Evolutionary conservation across 2,888 invertebrate genomes (phyloP).

Genomic region (Deroplatys truncata): DNA sequence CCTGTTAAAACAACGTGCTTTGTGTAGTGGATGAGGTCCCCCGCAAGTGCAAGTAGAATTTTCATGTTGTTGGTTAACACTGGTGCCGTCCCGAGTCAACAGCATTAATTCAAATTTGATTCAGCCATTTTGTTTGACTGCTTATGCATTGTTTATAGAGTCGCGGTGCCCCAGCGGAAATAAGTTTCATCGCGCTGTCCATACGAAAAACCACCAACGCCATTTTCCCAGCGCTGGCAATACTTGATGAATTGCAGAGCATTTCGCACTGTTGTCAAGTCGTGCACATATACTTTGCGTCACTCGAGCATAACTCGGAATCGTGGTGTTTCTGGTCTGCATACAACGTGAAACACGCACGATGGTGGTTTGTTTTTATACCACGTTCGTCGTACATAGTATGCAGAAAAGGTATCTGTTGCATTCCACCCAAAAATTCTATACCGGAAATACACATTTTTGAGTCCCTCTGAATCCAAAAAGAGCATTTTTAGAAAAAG

Average conservation of each 20-base stretch:
- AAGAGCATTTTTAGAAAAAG: too few relatives aligned
- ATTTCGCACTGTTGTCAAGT: neutral
- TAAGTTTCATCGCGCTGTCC: neutral
- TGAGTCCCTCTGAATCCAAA: too few relatives aligned
- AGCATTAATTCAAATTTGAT: neutral
- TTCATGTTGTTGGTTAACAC: neutral
- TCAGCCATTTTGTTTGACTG: neutral
- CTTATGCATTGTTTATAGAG: neutral
- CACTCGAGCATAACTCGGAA: too few relatives aligned
- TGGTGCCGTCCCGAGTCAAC: neutral
- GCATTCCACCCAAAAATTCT: too few relatives aligned
- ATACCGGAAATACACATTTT: too few relatives aligned
- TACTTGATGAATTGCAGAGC: too few relatives aligned
- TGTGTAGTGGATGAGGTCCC: neutral
- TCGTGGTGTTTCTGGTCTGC: neutral
- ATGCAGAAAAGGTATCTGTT: too few relatives aligned
- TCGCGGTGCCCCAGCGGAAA: neutral
- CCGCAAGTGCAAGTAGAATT: neutral
- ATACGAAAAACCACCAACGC: neutral
- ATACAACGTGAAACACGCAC: too few relatives aligned
- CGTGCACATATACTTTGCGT: too few relatives aligned
- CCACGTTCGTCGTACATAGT: too few relatives aligned
- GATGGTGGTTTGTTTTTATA: too few relatives aligned
- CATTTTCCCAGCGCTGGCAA: neutral
- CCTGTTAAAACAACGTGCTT: neutral